Percentiles rank a stretch among this genome's conserved stretches.
Evolutionary conservation across 2,888 invertebrate species (phyloP).

Genomic region (Lysandra coridon): DNA sequence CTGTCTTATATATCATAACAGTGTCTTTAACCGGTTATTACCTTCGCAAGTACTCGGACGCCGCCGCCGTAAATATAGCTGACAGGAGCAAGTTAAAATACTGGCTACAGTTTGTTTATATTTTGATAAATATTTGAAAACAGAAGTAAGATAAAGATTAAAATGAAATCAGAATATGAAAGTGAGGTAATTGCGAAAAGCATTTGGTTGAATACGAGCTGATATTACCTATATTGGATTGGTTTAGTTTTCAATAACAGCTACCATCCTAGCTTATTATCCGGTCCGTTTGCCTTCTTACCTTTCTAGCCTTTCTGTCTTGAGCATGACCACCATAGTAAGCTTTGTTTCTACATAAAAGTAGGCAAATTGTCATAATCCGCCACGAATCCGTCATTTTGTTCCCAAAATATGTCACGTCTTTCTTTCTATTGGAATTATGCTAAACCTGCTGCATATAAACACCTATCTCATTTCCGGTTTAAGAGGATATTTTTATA

Average conservation of each 20-base stretch:
- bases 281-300: too few relatives aligned
- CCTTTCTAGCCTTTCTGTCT: too few relatives aligned
- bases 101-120: neutral
- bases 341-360: too few relatives aligned
- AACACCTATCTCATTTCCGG: neutral
- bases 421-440: too few relatives aligned
- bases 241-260: too few relatives aligned
- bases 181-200: neutral
- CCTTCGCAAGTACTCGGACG: neutral
- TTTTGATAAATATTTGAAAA: neutral
- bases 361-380: too few relatives aligned
- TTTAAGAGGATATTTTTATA: neutral
- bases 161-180: too few relatives aligned
- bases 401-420: too few relatives aligned
- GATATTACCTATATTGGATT: too few relatives aligned
- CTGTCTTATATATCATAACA: conserved; percentile 21
- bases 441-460: neutral
- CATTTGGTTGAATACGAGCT: neutral
- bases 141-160: neutral
- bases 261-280: too few relatives aligned
- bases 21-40: neutral
- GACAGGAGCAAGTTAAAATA: neutral
- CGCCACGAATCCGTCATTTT: too few relatives aligned
- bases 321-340: too few relatives aligned
- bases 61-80: neutral